A percentile compares a stretch with the other conserved stretches of the same genome.
Evolutionary conservation across 1,140 invertebrate genomes (phyloP).

Genomic region (Drosophila hydei): DNA sequence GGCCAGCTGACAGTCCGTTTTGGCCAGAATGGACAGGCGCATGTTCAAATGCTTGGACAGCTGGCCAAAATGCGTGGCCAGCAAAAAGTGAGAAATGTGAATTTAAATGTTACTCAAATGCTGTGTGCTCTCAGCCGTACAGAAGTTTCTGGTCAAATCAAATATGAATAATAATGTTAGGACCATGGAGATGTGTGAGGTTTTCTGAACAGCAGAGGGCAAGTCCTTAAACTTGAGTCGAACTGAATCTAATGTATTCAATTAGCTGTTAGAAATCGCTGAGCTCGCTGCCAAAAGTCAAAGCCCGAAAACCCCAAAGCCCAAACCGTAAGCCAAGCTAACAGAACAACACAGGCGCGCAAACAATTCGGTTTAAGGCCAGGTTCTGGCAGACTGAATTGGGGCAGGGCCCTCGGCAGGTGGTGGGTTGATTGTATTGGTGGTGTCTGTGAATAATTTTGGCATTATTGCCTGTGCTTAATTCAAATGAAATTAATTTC

Average conservation of each 20-base stretch:
- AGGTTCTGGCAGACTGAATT: slow-evolving; percentile 32
- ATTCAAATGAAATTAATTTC: slow-evolving; percentile 82
- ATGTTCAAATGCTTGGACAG: slow-evolving; percentile 67
- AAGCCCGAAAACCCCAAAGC: slow-evolving; percentile 15
- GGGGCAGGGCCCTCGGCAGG: slow-evolving; percentile 6
- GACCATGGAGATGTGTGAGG: not conserved
- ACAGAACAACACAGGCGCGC: slow-evolving; percentile 22
- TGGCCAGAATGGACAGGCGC: slow-evolving; percentile 39
- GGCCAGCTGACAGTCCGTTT: slow-evolving; percentile 59
- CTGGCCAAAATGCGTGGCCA: slow-evolving; percentile 61
- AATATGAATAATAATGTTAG: slow-evolving; percentile 44
- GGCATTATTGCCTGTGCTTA: slow-evolving; percentile 80
- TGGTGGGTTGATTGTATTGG: slow-evolving; percentile 64
- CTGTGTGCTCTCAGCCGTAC: not conserved
- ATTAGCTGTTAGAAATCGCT: slow-evolving; percentile 72
- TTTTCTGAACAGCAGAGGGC: not conserved
- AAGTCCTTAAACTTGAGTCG: slow-evolving; percentile 20
- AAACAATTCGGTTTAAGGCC: slow-evolving; percentile 35
- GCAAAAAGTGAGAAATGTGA: slow-evolving; percentile 58
- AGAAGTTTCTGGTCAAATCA: slow-evolving; percentile 9
- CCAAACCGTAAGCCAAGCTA: slow-evolving; percentile 7
- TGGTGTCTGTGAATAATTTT: slow-evolving; percentile 80
- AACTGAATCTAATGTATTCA: slow-evolving; percentile 77
- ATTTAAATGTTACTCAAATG: slow-evolving; percentile 15
- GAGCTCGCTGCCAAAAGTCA: slow-evolving; percentile 6